Evolutionary conservation across 2,888 invertebrate genomes (phyloP), one percentile per base, ranked within the genome.

Genomic region (Cetonia aurata): DNA sequence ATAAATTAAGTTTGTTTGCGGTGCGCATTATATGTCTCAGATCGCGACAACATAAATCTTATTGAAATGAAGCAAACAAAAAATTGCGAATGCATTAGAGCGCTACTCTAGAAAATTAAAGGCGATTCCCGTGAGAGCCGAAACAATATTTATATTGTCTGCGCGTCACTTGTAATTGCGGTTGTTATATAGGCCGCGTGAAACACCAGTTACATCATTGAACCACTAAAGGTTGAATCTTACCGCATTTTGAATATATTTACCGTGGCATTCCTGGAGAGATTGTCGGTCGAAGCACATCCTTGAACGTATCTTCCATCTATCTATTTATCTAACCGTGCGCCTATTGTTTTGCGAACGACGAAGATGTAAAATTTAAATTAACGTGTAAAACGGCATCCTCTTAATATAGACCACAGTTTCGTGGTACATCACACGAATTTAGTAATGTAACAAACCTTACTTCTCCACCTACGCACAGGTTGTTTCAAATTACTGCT

Each of bases 191-290:
- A 72, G 73, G 72, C 70, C 73, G 72, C 72, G 72, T 69, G 74
- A 74, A 75, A 75, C 73, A 71, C 68, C 62, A 48, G 70, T 75
- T 75, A 73, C 75, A 73, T 75, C 75, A 75, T 59, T 75, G 75
- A 73, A 75, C 74, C 69, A 75, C 62, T 74, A 74, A 75, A 75
- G 75, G 75, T 75, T 74, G 75, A 74, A 73, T 75, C 73, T 74
- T 74, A 70, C 73, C 71, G 73, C 70, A 72, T 67, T 71, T 71
- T 71, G 71, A 67, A 72, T 72, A 67, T 55, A 70, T 72, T 74
- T 75, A 71, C 72, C 68, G 59, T 71, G 74, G 74, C 74, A 74
- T 74, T 74, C 73, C 72, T 72, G 69, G 60, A 72, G 75, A 75
- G 75, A 75, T 75, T 75, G 75, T 75, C 65, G 70, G 70, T 59